Evolutionary conservation across 2,113 vertebrate genomes (phyloP).

Genomic region (Aepyceros melampus): DNA sequence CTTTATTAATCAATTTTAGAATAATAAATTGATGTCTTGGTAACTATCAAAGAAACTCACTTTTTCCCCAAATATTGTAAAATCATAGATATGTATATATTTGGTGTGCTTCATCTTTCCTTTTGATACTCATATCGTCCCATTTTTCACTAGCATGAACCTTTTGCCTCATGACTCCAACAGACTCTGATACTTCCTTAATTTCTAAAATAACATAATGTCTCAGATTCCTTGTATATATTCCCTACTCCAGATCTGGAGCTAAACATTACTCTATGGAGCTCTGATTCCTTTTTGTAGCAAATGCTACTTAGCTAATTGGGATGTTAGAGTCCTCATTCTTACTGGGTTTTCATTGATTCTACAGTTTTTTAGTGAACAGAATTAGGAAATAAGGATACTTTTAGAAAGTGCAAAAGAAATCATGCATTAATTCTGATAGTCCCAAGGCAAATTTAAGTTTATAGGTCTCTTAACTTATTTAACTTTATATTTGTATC

Average conservation of each 20-base stretch:
- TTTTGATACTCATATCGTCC: background rate
- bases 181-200: background rate
- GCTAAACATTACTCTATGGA: background rate
- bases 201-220: background rate
- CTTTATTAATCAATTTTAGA: conserved; percentile 11
- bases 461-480: background rate
- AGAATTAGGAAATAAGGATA: background rate
- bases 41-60: background rate
- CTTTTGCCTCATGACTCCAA: background rate
- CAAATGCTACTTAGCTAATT: conserved; percentile 19
- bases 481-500: background rate
- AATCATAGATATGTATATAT: background rate
- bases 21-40: background rate
- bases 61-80: background rate
- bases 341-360: background rate
- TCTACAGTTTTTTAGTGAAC: background rate
- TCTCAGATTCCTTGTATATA: background rate
- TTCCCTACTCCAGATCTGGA: background rate
- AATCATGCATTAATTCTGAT: background rate
- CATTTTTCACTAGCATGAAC: background rate
- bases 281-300: background rate
- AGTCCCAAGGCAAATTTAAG: conserved; percentile 12
- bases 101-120: background rate
- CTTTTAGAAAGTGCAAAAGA: conserved; percentile 24
- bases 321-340: background rate